Conservation (phyloP, 1,140 invertebrate species). For the Heliconius nattereri region DNA sequence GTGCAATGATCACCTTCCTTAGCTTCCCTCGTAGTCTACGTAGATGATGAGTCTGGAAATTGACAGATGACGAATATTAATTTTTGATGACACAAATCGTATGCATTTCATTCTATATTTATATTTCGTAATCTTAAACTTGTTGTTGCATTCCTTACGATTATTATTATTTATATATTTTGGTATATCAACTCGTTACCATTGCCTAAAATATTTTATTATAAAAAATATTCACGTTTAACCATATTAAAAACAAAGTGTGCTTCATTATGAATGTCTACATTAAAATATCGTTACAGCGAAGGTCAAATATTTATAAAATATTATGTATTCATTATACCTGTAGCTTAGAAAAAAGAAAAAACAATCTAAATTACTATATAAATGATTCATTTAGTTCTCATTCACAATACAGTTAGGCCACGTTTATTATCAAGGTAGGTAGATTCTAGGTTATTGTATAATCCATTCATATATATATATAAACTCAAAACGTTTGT, state of each 20-base stretch:
- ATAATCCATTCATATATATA: neutral
- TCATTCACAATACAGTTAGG: constrained; percentile 12
- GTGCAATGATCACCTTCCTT: too few relatives aligned
- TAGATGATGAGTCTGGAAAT: too few relatives aligned
- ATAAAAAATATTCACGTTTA: neutral
- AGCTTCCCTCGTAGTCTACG: too few relatives aligned
- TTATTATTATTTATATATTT: too few relatives aligned
- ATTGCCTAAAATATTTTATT: neutral
- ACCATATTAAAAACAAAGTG: neutral
- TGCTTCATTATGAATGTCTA: constrained; percentile 3
- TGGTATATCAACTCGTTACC: neutral
- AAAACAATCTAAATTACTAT: constrained; percentile 1
- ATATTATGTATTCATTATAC: constrained; percentile 4
- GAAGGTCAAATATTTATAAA: neutral
- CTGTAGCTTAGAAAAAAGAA: neutral
- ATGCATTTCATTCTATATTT: too few relatives aligned
- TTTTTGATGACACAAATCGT: too few relatives aligned
- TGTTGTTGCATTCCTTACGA: too few relatives aligned
- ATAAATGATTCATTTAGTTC: constrained; percentile 16
- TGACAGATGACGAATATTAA: too few relatives aligned
- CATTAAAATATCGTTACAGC: constrained; percentile 5
- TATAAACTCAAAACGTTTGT: neutral
- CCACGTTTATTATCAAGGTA: constrained; percentile 21
- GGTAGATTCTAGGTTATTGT: constrained; percentile 16
- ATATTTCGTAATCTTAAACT: too few relatives aligned